Conservation (phyloP, 2,888 invertebrate species). For the Zele albiditarsus region DNA sequence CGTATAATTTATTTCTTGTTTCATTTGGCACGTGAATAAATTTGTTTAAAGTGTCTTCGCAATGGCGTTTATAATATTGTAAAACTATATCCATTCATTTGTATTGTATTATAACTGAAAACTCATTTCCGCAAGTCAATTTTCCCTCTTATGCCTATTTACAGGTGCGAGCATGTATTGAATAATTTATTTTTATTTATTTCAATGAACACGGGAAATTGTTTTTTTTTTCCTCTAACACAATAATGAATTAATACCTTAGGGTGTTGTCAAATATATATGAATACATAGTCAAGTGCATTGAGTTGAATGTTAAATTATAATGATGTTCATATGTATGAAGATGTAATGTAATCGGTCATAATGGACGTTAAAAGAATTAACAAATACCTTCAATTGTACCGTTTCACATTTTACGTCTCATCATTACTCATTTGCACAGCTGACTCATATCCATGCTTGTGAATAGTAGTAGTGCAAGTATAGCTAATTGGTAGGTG, state of each 20-base stretch:
- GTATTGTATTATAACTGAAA: slow-evolving; percentile 6
- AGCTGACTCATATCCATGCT: slow-evolving; percentile 58
- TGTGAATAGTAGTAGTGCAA: background rate
- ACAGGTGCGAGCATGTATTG: background rate
- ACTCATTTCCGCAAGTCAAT: slow-evolving; percentile 40
- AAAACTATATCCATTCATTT: background rate
- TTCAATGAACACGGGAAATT: background rate
- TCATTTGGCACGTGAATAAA: slow-evolving; percentile 17
- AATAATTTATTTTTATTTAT: background rate
- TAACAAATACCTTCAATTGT: slow-evolving; percentile 2
- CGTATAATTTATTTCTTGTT: background rate
- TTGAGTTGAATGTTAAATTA: background rate
- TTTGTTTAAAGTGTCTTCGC: background rate
- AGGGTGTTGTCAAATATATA: background rate
- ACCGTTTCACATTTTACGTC: slow-evolving; percentile 45
- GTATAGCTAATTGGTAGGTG: background rate
- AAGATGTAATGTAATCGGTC: background rate
- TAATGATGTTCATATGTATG: background rate
- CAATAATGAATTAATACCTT: too few species aligned
- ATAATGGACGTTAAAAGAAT: background rate
- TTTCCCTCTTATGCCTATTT: background rate
- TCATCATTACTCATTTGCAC: slow-evolving; percentile 55
- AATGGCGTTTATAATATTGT: background rate
- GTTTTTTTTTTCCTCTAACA: background rate
- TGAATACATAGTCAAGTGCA: background rate